These are phyloP conservation scores for Scaptomyza cyrtandrae DNA, from an alignment of 2,888 invertebrate species.

Conservation along the genomic window DNA sequence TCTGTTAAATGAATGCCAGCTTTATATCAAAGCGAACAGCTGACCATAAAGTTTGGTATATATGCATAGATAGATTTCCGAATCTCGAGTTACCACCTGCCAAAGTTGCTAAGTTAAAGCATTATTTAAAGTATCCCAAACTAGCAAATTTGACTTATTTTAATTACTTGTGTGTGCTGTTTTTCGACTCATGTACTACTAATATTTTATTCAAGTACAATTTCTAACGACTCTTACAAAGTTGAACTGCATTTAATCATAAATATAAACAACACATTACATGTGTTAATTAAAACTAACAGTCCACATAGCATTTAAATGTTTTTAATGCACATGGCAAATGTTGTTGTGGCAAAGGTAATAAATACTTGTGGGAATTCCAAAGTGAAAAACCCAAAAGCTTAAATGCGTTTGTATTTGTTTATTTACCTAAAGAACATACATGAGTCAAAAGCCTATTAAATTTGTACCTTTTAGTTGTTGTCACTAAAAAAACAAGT, in stretches of 20 bases:
- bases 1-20: conserved; percentile 10
- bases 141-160: neutral
- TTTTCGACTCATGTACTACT: too few species aligned
- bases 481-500: neutral
- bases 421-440: neutral
- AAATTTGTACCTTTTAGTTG: neutral
- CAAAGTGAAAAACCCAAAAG: neutral
- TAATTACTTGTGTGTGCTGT: too few species aligned
- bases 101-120: neutral
- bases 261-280: neutral
- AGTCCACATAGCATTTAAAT: conserved; percentile 1
- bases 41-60: conserved; percentile 12
- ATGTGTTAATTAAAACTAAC: neutral
- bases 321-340: neutral
- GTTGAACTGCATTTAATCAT: too few species aligned
- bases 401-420: neutral
- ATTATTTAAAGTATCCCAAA: neutral
- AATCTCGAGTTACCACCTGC: neutral
- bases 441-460: neutral
- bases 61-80: neutral
- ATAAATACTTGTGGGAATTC: neutral
- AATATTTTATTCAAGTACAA: neutral
- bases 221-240: neutral
- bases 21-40: conserved; percentile 11
- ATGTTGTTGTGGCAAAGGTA: neutral